Evolutionary conservation across 2,888 invertebrate genomes (phyloP), one percentile per base, ranked within the genome.

Genomic region (Halocaridina rubra): DNA sequence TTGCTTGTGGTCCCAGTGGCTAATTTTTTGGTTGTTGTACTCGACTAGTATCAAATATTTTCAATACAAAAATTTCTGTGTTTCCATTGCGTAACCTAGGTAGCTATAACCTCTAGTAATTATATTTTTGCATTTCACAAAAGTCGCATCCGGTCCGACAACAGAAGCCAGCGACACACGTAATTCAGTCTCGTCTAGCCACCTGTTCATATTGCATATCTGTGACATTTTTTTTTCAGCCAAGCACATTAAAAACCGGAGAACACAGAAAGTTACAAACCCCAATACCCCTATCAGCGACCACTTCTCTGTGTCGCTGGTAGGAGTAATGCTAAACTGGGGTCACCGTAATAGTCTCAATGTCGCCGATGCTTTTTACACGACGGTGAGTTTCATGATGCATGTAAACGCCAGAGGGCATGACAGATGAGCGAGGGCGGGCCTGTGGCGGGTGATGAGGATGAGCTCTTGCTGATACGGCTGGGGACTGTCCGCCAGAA

Each of bases 281-380:
- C 16, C 53, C 67, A 69, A 32, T 61, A 74, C 81, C 69, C 46
- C 76, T 67, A 24, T 33, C 67, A 76, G 75, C 53, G 39, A 74
- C 32, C 81, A 67, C n/a, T 53, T 29, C 27, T 61, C 69, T 64
- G 46, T 19, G 27, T 80, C 64, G 29, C 64, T 74, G 77, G 59
- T 10, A 59, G 22, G 61, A 77, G 76, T 77, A 77, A 61, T 85
- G 78, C 89, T 90, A 91, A 74, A 91, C 91, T n/a, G 92, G 91
- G 33, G 91, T 91, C 22, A 91, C 91, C 53, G 92, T 91, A 69
- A 92, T 90, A 19, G 93, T 93, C 90, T 95, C 95, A 89, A 95
- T 95, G 90, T 95, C 95, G 2, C 95, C 94, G 89, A 95, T 95
- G 89, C 94, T 94, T 89, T 94, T 94, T 46, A 94, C 94, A 16